Evolutionary conservation across 2,888 invertebrate genomes (phyloP).

Genomic region (Electrophaes corylata): DNA sequence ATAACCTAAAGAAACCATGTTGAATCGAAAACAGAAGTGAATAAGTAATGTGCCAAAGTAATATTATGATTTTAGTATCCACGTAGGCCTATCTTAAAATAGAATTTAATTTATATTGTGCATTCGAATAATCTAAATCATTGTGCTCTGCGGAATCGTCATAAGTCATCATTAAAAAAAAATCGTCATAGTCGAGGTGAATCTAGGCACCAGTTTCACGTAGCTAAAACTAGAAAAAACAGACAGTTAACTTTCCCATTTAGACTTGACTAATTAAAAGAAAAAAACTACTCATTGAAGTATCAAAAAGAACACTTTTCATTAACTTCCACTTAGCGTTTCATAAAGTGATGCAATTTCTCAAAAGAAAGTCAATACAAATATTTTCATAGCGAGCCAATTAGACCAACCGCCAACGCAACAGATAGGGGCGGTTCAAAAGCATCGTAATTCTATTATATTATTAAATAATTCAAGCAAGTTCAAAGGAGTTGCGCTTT

Average conservation of each 20-base stretch:
- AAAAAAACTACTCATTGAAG: constrained; percentile 30
- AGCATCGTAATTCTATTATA: constrained; percentile 80
- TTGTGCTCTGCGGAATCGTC: no score
- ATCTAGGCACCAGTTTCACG: no score
- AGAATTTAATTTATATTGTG: no score
- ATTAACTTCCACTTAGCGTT: constrained; percentile 33
- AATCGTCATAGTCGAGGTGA: no score
- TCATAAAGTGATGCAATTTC: constrained; percentile 43
- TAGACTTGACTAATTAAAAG: not conserved
- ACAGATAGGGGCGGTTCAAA: constrained; percentile 67
- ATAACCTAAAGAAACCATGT: no score
- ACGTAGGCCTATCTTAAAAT: no score
- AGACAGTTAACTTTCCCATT: not conserved
- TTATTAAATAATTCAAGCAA: constrained; percentile 80
- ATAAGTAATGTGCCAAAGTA: no score
- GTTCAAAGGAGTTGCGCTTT: constrained; percentile 82
- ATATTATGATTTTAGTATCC: no score
- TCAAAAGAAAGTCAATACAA: constrained; percentile 58
- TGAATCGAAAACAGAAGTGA: no score
- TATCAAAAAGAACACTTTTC: constrained; percentile 26
- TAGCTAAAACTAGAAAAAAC: no score
- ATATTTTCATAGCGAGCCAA: constrained; percentile 72
- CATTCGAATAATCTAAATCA: no score
- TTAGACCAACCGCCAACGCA: constrained; percentile 65
- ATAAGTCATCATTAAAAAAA: no score